Evolutionary conservation across 2,113 vertebrate genomes (phyloP).

Genomic region (Pipa parva): DNA sequence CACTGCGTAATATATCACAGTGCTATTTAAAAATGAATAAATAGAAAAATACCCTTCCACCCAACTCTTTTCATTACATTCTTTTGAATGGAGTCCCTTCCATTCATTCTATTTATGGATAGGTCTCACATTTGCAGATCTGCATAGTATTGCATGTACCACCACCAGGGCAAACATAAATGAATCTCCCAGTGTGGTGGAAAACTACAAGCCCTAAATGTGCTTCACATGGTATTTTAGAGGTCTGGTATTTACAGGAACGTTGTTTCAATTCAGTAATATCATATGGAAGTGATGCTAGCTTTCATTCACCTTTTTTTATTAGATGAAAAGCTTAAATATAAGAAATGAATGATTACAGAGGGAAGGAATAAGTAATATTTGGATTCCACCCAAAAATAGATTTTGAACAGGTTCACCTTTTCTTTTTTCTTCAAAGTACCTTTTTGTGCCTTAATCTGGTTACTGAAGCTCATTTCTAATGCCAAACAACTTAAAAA

Average conservation of each 20-base stretch:
- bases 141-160: too few species aligned
- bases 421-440: slow-evolving; percentile 6
- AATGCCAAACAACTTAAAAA: slow-evolving; percentile 29
- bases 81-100: too few species aligned
- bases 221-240: slow-evolving; percentile 25
- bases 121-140: too few species aligned
- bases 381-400: slow-evolving; percentile 13
- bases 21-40: too few species aligned
- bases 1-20: too few species aligned
- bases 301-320: slow-evolving; percentile 27
- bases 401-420: slow-evolving; percentile 28
- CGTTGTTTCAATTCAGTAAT: slow-evolving; percentile 25
- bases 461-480: slow-evolving; percentile 14
- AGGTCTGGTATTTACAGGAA: slow-evolving; percentile 25
- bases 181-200: too few species aligned
- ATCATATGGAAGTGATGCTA: slow-evolving; percentile 5
- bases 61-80: too few species aligned
- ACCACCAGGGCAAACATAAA: too few species aligned
- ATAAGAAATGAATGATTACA: slow-evolving; percentile 25
- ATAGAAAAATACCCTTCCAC: too few species aligned
- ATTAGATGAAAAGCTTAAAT: slow-evolving; percentile 13
- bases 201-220: slow-evolving; percentile 32
- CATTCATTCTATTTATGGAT: too few species aligned
- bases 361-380: slow-evolving; percentile 1
- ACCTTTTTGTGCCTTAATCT: slow-evolving; percentile 13